Percentiles rank a stretch among this genome's conserved stretches.
Conservation (phyloP, 2,888 invertebrate genomes). For the Reticulitermes lucifugus region DNA sequence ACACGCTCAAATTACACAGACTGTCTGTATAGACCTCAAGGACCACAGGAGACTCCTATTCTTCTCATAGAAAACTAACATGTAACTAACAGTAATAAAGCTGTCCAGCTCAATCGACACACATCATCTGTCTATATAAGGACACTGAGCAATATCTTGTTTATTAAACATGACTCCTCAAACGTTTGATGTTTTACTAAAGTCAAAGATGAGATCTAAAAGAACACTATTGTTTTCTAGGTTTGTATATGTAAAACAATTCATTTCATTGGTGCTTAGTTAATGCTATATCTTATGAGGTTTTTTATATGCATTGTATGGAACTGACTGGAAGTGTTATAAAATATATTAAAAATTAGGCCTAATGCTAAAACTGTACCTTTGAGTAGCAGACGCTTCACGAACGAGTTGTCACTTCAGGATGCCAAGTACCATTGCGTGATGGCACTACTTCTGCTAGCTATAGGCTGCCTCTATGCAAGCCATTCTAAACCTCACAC, state of each 20-base stretch:
- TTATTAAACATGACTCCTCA: not conserved
- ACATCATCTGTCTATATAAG: not conserved
- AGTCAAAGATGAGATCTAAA: conserved; percentile 9
- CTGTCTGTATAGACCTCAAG: not conserved
- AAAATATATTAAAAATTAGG: conserved; percentile 10
- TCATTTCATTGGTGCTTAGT: not conserved
- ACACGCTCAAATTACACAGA: not conserved
- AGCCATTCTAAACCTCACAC: not conserved
- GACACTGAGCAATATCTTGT: conserved; percentile 23
- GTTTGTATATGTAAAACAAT: not conserved
- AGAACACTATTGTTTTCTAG: conserved; percentile 18
- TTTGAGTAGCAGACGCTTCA: not conserved
- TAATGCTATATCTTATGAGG: not conserved
- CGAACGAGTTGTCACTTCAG: not conserved
- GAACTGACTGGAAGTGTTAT: conserved; percentile 26
- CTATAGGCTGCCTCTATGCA: not conserved
- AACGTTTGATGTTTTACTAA: not conserved
- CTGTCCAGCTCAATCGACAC: conserved; percentile 11
- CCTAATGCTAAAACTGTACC: conserved; percentile 29
- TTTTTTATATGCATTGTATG: conserved; percentile 17
- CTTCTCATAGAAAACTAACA: conserved; percentile 18
- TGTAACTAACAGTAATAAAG: conserved; percentile 24
- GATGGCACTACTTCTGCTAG: not conserved
- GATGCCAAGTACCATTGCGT: not conserved
- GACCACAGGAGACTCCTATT: not conserved